These are phyloP conservation scores for Sinocyclocheilus grahami DNA, from an alignment of 2,113 vertebrate species.

Conservation along the genomic window DNA sequence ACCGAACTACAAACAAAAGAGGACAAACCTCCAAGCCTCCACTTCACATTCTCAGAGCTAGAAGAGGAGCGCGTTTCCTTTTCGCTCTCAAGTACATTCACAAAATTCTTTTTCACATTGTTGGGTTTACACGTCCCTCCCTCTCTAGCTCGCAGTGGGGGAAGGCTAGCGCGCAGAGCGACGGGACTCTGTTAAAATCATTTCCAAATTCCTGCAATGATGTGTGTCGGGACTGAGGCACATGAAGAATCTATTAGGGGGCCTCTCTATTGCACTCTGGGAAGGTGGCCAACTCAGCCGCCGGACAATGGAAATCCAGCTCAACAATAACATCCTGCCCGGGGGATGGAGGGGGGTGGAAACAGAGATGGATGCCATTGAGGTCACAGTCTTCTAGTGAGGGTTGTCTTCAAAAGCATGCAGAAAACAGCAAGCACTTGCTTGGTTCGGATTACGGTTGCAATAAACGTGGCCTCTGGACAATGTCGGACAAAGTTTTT, in stretches of 20 bases:
- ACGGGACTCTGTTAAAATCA: conserved; percentile 60
- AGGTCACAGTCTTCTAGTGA: conserved; percentile 42
- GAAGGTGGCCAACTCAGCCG: conserved; percentile 75
- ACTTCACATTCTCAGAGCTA: conserved; percentile 21
- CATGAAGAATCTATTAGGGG: conserved; percentile 83
- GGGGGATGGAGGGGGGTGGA: conserved; percentile 65
- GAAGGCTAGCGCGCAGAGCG: conserved; percentile 20
- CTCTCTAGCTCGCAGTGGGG: conserved; percentile 33
- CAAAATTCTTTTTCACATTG: conserved; percentile 47
- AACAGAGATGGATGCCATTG: conserved; percentile 33
- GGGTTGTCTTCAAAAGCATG: conserved; percentile 38
- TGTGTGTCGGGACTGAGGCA: conserved; percentile 66
- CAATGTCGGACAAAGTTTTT: neutral
- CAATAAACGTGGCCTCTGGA: neutral
- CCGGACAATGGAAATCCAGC: conserved; percentile 79
- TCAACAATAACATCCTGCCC: conserved; percentile 83
- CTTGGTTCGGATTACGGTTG: neutral
- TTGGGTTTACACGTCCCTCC: conserved; percentile 26
- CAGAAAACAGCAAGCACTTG: neutral
- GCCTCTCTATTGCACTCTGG: conserved; percentile 71
- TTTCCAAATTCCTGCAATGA: conserved; percentile 65
- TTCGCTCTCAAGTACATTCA: conserved; percentile 44
- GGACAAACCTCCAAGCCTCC: conserved; percentile 9
- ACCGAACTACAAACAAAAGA: conserved; percentile 23
- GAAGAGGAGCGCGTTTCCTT: conserved; percentile 40